A percentile compares a stretch with the other conserved stretches of the same genome.
Evolutionary conservation across 2,113 vertebrate genomes (phyloP).

Genomic region (human): GRCh38 chr2:102192001-102192500

Average conservation of each 20-base stretch:
- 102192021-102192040: constrained; percentile 42
- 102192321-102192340: neutral
- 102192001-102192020: neutral
- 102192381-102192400: neutral
- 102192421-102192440: neutral
- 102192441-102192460: neutral
- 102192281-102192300: neutral
- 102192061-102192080: constrained; percentile 58
- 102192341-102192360: rapidly evolving
- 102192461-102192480: neutral
- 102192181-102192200: neutral
- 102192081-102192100: constrained; percentile 48
- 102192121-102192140: constrained; percentile 42
- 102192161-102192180: neutral
- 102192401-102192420: neutral
- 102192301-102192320: neutral
- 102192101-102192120: constrained; percentile 71
- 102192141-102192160: neutral
- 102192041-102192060: neutral
- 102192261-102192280: neutral
- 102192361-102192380: neutral
- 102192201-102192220: neutral
- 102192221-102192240: neutral
- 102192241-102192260: neutral
- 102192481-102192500: neutral